Evolutionary conservation across 1,140 invertebrate species (phyloP), one percentile per base, ranked within the genome.

Genomic region (Sesamia nonagrioides): DNA sequence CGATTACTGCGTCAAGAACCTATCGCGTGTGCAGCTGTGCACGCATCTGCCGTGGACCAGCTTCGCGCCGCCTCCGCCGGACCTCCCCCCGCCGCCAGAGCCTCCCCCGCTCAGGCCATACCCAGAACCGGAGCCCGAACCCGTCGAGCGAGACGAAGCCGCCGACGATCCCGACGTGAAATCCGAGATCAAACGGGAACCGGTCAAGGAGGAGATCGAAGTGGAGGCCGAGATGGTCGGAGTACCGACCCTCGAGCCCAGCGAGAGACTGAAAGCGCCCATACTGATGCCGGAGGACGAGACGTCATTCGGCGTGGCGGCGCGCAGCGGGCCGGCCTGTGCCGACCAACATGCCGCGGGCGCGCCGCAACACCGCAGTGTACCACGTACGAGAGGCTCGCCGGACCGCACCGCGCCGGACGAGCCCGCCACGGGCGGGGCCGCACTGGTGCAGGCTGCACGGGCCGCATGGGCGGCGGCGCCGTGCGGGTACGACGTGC

Each of bases 1-100:
- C 84, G 94, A 95, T 74, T 90, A 88, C 74, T 94, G 93, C 80
- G 86, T 86, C 7, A 95, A 95, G 75, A 95, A 95, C 77, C 80
- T 94, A 80, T 81, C 85, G n/a, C 83, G 87, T 0, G 88, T 94
- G 40, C 88, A 88, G 8, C 77, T 95, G 2, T 91, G 91, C 54
- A 27, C 71, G 17, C 83, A 90, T 52, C 76, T 94, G 52, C 92
- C 94, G 2, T 88, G 85, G 82, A 90, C 86, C 21, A 86, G 90
- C 69, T 89, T 89, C 74, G 87, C 89, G 40, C 91, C 90, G 13
- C 42, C 88, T n/a, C 89, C 90, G 9, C 91, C 90, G 0, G 69
- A 76, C 7, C 86, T 81, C 9, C 88, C 89, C 2, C 88, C 86
- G 71, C 86, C 88, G 18, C 84, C 86, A 0, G 78, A 83, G 6